These are phyloP conservation scores for Anguilla marmorata DNA, from an alignment of 2,797 vertebrate species.

Conservation along the genomic window DNA sequence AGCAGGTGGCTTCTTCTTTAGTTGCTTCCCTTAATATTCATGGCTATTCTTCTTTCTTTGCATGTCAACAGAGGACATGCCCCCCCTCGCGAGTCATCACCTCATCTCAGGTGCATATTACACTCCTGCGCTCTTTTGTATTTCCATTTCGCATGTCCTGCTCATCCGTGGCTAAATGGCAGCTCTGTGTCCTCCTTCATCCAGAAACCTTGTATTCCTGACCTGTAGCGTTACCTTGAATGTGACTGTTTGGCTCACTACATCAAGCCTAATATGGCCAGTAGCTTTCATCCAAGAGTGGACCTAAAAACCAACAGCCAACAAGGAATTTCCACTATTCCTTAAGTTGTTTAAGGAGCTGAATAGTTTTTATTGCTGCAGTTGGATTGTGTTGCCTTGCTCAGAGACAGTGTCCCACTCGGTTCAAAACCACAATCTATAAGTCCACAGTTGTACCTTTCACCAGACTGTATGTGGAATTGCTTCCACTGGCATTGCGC, in stretches of 20 bases:
- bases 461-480: too few relatives aligned
- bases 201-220: neutral
- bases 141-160: neutral
- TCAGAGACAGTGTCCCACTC: neutral
- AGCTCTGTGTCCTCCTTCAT: neutral
- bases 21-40: constrained; percentile 50
- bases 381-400: neutral
- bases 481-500: neutral
- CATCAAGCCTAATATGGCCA: neutral
- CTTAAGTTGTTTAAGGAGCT: constrained; percentile 29
- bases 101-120: constrained; percentile 66
- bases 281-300: neutral
- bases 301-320: neutral
- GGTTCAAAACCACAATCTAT: neutral
- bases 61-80: constrained; percentile 62
- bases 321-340: neutral
- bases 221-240: neutral
- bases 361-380: constrained; percentile 13
- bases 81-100: constrained; percentile 56
- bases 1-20: constrained; percentile 23
- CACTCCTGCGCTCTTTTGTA: constrained; percentile 47
- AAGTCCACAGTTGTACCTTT: neutral
- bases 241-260: neutral
- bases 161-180: neutral
- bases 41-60: constrained; percentile 60